Base-by-base conservation (phyloP, 2,797 vertebrate genomes). In the Acanthis flammea region DNA sequence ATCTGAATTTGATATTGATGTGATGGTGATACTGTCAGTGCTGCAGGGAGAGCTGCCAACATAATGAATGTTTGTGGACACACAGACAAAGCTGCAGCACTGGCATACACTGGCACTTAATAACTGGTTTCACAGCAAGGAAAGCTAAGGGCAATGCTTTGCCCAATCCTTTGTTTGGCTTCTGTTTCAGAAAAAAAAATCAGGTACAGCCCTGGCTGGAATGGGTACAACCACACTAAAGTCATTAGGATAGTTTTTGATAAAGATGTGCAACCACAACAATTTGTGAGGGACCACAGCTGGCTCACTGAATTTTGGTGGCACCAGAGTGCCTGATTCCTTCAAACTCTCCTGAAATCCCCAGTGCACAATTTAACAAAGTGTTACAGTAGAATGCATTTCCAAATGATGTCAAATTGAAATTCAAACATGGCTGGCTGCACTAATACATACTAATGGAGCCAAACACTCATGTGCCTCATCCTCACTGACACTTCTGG, bases 391-490 rank as follows among this genome's bases (percentile, higher is more conserved):
- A 58, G 66, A 91, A 70, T 74, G 41, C 53, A 57, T 86, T 93
- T 84, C 53, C 91, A 94, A 91, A 91, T 91, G 58, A 68, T 84
- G 85, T 84, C 91, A 93, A 89, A 95, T 47, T 95, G 86, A 88
- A 93, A 90, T 83, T 90, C 87, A 78, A 66, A 86, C 78, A 72
- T 93, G 86, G 65, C 66, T 95, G 88, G 68, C 75, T 95, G 81
- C 89, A 74, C 84, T 88, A 93, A 66, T 70, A 78, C 75, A 83
- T 81, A 78, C 39, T 94, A 94, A 95, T 68, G 80, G 81, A 87
- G 50, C 50, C 93, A 87, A 92, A 89, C 75, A 62, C 62, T 96
- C 62, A 44, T 60, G 53, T 5, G 14, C 45, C 28, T 93, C 89
- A 95, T 95, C 86, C 84, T 80, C 51, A 66, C 72, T 96, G 94